Conservation (phyloP, 2,113 vertebrate genomes). For the Myotis yumanensis region DNA sequence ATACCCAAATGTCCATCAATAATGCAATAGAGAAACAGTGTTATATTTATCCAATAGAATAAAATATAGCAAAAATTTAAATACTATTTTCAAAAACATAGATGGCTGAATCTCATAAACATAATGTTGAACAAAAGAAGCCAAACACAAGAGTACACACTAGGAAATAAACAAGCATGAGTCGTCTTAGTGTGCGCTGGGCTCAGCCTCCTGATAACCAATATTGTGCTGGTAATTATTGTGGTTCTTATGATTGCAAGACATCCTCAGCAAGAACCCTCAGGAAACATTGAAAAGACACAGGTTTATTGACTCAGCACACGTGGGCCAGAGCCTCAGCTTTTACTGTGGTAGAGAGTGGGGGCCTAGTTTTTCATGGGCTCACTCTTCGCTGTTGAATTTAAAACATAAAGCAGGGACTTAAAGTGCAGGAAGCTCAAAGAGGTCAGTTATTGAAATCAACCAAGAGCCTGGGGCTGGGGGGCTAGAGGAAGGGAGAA, state of each 20-base stretch:
- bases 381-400: background rate
- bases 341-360: background rate
- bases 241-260: background rate
- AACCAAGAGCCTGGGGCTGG: background rate
- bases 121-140: background rate
- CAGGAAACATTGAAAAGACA: background rate
- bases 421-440: background rate
- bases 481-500: background rate
- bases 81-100: background rate
- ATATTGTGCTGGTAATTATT: background rate
- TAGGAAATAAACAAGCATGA: background rate
- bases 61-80: background rate
- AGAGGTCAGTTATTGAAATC: background rate
- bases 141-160: background rate
- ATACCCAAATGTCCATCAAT: background rate
- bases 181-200: too few relatives aligned
- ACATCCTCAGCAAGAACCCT: background rate
- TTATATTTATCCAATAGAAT: background rate
- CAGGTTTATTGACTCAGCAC: background rate
- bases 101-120: background rate
- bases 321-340: background rate
- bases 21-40: background rate
- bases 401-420: background rate
- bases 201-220: background rate
- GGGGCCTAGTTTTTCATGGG: background rate